A percentile compares a stretch with the other conserved stretches of the same genome.
These are phyloP conservation scores for Cossypha heuglini DNA, from an alignment of 2,797 vertebrate genomes.

Conservation along the genomic window DNA sequence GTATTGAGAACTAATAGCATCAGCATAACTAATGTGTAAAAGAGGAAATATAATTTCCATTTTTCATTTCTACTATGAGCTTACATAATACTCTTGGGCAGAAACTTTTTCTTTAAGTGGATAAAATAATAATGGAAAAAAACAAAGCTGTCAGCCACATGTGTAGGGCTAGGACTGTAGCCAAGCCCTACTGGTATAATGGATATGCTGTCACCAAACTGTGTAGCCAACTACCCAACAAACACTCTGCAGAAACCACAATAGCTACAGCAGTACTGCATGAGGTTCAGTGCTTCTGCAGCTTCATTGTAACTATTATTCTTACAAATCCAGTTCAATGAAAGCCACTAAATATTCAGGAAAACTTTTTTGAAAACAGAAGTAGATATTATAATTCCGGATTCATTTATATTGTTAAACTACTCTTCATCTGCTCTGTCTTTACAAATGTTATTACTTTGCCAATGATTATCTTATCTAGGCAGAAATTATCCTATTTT, in stretches of 20 bases:
- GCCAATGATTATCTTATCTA: background rate
- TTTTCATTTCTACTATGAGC: background rate
- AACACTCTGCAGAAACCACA: conserved; percentile 2
- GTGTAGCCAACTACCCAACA: background rate
- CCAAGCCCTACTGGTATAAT: conserved; percentile 43
- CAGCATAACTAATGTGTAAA: background rate
- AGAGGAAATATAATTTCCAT: background rate
- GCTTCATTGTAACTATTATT: background rate
- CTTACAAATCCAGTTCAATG: background rate
- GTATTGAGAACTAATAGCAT: background rate
- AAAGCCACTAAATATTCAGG: background rate
- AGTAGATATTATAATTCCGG: background rate
- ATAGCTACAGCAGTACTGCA: background rate
- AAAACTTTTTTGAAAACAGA: background rate
- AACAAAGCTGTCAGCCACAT: background rate
- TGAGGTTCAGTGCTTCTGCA: background rate
- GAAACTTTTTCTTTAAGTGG: background rate
- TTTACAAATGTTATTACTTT: background rate
- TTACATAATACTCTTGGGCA: background rate
- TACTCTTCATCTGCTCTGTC: background rate
- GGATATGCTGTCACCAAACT: conserved; percentile 14
- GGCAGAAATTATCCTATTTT: background rate
- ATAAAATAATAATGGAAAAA: background rate
- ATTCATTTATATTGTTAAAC: background rate
- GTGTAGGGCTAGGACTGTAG: conserved; percentile 9